Conservation (phyloP, 2,888 invertebrate species). For the Ophion costatus region DNA sequence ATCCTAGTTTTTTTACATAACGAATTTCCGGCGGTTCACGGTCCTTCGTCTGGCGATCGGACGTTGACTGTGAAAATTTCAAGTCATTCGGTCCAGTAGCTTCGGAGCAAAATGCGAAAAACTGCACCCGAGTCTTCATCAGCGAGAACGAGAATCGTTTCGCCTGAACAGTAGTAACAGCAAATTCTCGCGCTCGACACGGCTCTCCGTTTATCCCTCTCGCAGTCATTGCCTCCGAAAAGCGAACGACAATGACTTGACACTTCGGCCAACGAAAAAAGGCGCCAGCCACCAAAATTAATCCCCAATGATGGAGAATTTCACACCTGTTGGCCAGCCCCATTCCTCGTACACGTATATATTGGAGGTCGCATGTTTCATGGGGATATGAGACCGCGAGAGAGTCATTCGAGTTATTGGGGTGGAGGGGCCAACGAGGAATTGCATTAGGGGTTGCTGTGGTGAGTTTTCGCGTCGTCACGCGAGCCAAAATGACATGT, state of each 20-base stretch:
- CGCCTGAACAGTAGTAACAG: too few relatives aligned
- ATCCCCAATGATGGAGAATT: slow-evolving; percentile 38
- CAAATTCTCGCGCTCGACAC: too few relatives aligned
- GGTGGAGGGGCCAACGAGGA: neutral
- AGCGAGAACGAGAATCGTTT: too few relatives aligned
- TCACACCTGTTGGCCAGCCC: slow-evolving; percentile 45
- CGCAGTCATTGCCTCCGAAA: neutral
- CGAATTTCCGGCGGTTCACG: too few relatives aligned
- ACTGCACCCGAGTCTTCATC: too few relatives aligned
- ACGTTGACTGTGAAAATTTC: too few relatives aligned
- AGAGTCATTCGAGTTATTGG: slow-evolving; percentile 50
- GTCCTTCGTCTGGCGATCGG: too few relatives aligned
- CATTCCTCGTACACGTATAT: neutral
- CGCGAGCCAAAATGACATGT: slow-evolving; percentile 58
- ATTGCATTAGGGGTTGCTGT: slow-evolving; percentile 51
- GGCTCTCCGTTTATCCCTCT: neutral
- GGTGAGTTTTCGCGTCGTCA: slow-evolving; percentile 53
- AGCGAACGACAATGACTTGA: neutral
- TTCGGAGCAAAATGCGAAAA: neutral
- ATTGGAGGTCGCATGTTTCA: slow-evolving; percentile 38
- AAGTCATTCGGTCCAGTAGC: too few relatives aligned
- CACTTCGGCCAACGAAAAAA: neutral
- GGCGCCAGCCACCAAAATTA: neutral
- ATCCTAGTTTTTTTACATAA: too few relatives aligned
- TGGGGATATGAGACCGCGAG: slow-evolving; percentile 44